Conservation (phyloP, 2,113 vertebrate species). For the Microcebus ravelobensis region DNA sequence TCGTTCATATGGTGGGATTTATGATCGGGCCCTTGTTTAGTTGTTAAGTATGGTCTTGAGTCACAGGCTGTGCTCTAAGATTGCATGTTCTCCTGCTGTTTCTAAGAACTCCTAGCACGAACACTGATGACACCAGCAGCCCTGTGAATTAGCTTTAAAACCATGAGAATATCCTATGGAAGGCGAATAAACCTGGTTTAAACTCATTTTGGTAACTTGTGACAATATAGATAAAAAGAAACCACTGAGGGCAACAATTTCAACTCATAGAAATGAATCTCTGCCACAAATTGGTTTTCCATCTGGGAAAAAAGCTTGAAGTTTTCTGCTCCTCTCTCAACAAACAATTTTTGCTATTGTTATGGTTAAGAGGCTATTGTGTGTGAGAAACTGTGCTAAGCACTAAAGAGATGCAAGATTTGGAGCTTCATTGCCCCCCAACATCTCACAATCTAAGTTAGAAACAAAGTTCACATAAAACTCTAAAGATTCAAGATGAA, state of each 20-base stretch:
- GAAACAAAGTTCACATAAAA: neutral
- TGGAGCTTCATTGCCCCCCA: neutral
- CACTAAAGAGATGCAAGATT: neutral
- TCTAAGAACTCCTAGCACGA: neutral
- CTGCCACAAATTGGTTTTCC: neutral
- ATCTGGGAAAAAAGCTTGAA: neutral
- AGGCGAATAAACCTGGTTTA: constrained; percentile 16
- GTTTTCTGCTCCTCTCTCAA: neutral
- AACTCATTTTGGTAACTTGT: constrained; percentile 34
- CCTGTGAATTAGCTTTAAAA: neutral
- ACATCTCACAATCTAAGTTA: neutral
- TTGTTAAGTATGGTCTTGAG: neutral
- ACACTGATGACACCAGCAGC: neutral
- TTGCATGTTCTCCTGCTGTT: neutral
- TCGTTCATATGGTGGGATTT: rapidly evolving
- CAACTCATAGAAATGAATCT: constrained; percentile 1
- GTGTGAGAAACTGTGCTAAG: neutral
- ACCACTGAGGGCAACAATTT: neutral
- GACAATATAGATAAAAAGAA: neutral
- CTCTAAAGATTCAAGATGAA: neutral
- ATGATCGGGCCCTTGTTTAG: neutral
- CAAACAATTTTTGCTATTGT: neutral
- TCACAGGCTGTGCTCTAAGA: neutral
- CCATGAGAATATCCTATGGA: neutral
- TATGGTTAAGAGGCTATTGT: neutral